Base-by-base conservation (phyloP, 1,140 invertebrate species). In the Drosophila saltans region DNA sequence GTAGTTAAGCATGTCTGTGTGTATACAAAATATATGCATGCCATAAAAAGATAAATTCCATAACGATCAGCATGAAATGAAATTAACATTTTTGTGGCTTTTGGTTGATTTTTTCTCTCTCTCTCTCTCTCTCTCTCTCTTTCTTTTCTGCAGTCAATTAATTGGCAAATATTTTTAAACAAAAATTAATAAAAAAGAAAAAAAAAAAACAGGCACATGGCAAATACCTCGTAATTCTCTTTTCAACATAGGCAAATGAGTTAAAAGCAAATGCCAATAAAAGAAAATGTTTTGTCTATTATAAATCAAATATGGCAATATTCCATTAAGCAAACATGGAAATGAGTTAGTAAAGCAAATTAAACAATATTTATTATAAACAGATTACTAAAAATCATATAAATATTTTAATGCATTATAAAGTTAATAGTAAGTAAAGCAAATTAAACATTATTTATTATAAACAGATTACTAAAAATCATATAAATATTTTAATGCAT, bases 21-120 rank as follows among this genome's bases (percentile, higher is more conserved):
- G 26, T 7, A 8, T 8, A 45, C 5, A 45, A 21, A 45, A 45
- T 45, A 24, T 28, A 66, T 77, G 71, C 66, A 71, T 56, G 67
- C 74, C 75, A 78, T 66, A 78, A 66, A 72, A 41, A 66, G 59
- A 70, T 68, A 43, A 57, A 45, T 48, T 62, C 73, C 64, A 62
- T 68, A 52, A 52, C 45, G 45, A 24, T 52, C 45, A 65, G 55
- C 73, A 65, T 56, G 45, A 40, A 60, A 69, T 26, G 26, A 36
- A 55, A 21, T 28, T 24, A 56, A 52, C 30, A 59, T 58, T 28
- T 52, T 28, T 41, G 59, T 45, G 70, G 61, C 21, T 52, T 52
- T 52, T 52, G 45, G 7, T 52, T 24, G 16, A 2, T 21, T 21
- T 48, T 2, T 21, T 48, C 16, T 43, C 3, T 45, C 6, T 45